Base-by-base conservation (phyloP, 1,140 invertebrate species). In the Philopotamus ludificatus region DNA sequence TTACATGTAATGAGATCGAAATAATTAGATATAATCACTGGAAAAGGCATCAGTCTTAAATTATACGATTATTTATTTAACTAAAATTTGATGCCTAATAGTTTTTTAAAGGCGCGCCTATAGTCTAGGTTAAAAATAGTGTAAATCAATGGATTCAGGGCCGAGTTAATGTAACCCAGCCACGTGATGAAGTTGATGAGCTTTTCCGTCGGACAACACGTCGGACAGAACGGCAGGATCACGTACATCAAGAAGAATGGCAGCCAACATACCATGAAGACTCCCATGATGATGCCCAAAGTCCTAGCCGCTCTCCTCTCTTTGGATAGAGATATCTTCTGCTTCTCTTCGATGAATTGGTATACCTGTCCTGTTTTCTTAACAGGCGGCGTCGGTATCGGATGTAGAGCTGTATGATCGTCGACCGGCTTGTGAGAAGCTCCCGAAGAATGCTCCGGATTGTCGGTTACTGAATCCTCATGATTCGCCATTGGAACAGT, bases 51-150 rank as follows among this genome's bases (percentile, higher is more conserved):
- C 10, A 12, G 44, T 57, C 15, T 57, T 26, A 34, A 34, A 34
- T 7, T 34, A 34, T 34, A 34, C 28, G 28, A 34, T 34, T 34
- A 12, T 34, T n/a, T n/a, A n/a, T n/a, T n/a, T n/a, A n/a, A n/a
- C n/a, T n/a, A 81, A 59, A 73, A 72, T 72, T 84, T 83, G 63
- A 93, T 84, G 70, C 88, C 89, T 39, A 94, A 80, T 21, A 94
- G 79, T 75, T 89, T 89, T 74, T 94, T 93, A 76, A 98, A 99
- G 2, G 95, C 95, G 73, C 89, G 84, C 61, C 95, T 85, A 77
- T 98, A 99, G 75, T 98, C 96, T 74, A 96, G 84, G 80, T 98
- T 98, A 77, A 97, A 98, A 75, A 97, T 97, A 1, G 95, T 97
- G 78, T 98, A 99, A 70, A 98, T 98, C 71, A 98, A 86, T 9